These are phyloP conservation scores for Helogale parvula DNA, from an alignment of 2,113 vertebrate species.

Conservation along the genomic window DNA sequence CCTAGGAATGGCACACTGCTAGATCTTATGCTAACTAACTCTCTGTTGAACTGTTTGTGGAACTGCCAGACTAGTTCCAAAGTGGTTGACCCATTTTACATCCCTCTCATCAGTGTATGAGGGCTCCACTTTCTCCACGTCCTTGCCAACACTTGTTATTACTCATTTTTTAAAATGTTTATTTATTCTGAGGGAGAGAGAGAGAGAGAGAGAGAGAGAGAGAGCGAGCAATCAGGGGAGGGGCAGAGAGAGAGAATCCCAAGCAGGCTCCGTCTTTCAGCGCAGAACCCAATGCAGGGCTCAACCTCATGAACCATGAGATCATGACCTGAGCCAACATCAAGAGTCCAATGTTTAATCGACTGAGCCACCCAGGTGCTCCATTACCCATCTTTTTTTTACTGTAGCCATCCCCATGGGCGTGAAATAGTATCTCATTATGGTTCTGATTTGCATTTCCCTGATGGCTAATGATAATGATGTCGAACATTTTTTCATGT, in stretches of 20 bases:
- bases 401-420: background rate
- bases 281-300: no score
- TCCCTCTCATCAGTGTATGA: no score
- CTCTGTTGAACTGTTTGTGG: background rate
- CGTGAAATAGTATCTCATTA: background rate
- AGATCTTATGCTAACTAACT: background rate
- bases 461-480: background rate
- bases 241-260: no score
- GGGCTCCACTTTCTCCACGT: background rate
- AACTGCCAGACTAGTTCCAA: background rate
- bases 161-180: no score
- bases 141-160: background rate
- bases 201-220: no score
- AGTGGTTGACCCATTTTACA: background rate
- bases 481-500: background rate
- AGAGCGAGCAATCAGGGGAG: no score
- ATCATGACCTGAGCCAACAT: no score
- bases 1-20: background rate
- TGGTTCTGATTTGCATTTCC: background rate
- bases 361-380: no score
- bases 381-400: background rate
- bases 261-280: no score
- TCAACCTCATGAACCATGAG: no score
- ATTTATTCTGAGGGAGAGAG: no score
- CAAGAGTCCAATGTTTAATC: no score